Evolutionary conservation across 2,797 vertebrate species (phyloP).

Genomic region (Ciconia nigra): DNA sequence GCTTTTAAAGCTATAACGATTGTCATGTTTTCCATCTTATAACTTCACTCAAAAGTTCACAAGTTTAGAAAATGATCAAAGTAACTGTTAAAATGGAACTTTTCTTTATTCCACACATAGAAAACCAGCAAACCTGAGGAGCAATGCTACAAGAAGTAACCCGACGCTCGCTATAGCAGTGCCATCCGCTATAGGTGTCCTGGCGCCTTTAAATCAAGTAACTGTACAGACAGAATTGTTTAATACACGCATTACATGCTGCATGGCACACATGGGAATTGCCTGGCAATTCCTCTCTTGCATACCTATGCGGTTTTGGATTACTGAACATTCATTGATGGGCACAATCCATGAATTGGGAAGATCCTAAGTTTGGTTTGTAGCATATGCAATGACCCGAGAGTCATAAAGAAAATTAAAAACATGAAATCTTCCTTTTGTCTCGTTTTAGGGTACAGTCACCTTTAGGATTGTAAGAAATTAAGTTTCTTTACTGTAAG

Average conservation of each 20-base stretch:
- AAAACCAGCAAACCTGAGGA: neutral
- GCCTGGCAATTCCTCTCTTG: neutral
- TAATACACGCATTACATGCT: neutral
- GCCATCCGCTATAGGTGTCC: neutral
- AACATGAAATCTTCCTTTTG: neutral
- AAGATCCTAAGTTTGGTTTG: neutral
- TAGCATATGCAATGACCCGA: neutral
- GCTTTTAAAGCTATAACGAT: neutral
- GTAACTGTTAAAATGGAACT: neutral
- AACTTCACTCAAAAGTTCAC: neutral
- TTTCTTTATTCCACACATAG: neutral
- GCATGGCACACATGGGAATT: neutral
- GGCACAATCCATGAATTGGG: neutral
- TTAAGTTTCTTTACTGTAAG: neutral
- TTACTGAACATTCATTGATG: neutral
- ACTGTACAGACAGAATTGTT: neutral
- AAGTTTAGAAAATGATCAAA: neutral
- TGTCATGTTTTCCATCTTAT: neutral
- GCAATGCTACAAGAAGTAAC: neutral
- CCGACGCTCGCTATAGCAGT: fast-evolving
- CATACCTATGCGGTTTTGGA: neutral
- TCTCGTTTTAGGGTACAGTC: neutral
- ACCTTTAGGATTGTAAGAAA: neutral
- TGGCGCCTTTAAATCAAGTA: neutral
- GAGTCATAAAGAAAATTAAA: neutral